Percentiles rank a stretch among this genome's conserved stretches.
These are phyloP conservation scores for Drosophila percnosoma DNA, from an alignment of 2,888 invertebrate genomes.

Conservation along the genomic window DNA sequence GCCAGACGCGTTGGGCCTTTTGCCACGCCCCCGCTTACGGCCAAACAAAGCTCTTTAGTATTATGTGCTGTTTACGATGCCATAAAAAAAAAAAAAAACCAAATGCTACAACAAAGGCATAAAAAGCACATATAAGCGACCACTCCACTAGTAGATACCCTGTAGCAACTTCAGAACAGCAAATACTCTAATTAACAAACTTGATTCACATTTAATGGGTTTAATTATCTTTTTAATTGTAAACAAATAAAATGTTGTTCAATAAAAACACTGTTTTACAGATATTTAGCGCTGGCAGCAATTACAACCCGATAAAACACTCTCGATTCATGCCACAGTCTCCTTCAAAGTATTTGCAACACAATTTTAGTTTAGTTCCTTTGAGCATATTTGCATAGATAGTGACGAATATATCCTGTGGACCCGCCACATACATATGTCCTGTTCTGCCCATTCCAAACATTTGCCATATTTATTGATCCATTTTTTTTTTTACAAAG, in stretches of 20 bases:
- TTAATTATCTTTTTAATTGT: neutral
- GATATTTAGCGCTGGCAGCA: neutral
- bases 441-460: neutral
- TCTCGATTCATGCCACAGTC: neutral
- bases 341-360: neutral
- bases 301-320: neutral
- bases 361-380: neutral
- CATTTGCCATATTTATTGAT: neutral
- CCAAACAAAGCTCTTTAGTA: slow-evolving; percentile 61
- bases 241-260: neutral
- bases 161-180: neutral
- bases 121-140: slow-evolving; percentile 2
- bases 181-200: neutral
- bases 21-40: slow-evolving; percentile 20
- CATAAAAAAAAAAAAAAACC: slow-evolving; percentile 33
- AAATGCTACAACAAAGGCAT: slow-evolving; percentile 42
- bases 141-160: slow-evolving; percentile 18
- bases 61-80: slow-evolving; percentile 74
- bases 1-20: slow-evolving; percentile 42
- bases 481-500: neutral
- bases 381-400: neutral
- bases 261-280: neutral
- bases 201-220: neutral
- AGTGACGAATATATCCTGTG: neutral
- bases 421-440: neutral